Conservation (phyloP, 2,888 invertebrate genomes). For the Scelioninae gen. 1 region DNA sequence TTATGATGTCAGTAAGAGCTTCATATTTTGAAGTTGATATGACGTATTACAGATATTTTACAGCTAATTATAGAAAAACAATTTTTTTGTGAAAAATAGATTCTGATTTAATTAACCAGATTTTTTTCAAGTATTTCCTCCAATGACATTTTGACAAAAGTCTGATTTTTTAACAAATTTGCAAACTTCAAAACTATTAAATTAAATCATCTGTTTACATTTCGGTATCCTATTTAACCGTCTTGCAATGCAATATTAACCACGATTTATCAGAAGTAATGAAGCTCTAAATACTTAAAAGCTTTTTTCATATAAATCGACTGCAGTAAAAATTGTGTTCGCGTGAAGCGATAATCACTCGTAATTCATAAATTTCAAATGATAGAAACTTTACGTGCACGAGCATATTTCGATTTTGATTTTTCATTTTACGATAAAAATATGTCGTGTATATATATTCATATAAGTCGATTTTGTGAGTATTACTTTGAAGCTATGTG, state of each 20-base stretch:
- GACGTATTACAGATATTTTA: too few species aligned
- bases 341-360: not conserved
- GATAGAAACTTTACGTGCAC: not conserved
- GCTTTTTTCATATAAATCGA: conserved; percentile 2
- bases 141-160: too few species aligned
- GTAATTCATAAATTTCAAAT: conserved; percentile 5
- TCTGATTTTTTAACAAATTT: too few species aligned
- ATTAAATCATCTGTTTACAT: not conserved
- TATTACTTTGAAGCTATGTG: conserved; percentile 7
- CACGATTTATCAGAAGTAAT: conserved; percentile 1
- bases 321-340: not conserved
- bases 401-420: not conserved
- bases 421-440: too few species aligned
- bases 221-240: not conserved
- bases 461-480: not conserved
- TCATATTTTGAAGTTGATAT: too few species aligned
- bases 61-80: too few species aligned
- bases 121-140: too few species aligned
- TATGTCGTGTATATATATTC: too few species aligned
- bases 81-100: too few species aligned
- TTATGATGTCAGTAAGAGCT: too few species aligned
- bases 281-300: conserved; percentile 15
- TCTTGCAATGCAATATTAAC: not conserved
- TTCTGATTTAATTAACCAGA: too few species aligned
- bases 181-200: too few species aligned